phyloP scores from a whole-genome alignment of 2,888 invertebrate genomes.

The Sceliomorpha sp. region DNA sequence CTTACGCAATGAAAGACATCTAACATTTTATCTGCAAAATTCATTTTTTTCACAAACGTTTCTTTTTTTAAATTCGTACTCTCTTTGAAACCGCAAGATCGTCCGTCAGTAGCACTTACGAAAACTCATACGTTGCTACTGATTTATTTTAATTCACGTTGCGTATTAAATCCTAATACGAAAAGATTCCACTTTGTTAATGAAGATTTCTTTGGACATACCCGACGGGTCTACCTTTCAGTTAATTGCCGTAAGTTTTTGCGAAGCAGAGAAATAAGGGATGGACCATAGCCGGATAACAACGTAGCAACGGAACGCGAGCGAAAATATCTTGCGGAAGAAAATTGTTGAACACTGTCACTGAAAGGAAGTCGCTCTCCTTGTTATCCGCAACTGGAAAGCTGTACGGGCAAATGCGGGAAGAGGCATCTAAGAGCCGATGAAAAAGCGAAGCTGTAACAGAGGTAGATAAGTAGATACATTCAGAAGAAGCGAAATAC shows the following conservation, averaged over 20 bases:
- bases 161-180: slow-evolving; percentile 21
- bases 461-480: slow-evolving; percentile 44
- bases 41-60: no score
- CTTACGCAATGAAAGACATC: no score
- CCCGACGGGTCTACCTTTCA: not conserved
- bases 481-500: slow-evolving; percentile 46
- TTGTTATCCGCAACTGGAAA: slow-evolving; percentile 66
- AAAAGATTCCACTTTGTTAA: slow-evolving; percentile 42
- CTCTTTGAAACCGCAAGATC: no score
- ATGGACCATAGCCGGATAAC: slow-evolving; percentile 64
- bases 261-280: slow-evolving; percentile 34
- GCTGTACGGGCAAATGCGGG: slow-evolving; percentile 31
- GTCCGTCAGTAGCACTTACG: no score
- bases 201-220: slow-evolving; percentile 26
- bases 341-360: slow-evolving; percentile 69
- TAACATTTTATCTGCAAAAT: no score
- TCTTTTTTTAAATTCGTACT: no score
- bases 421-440: slow-evolving; percentile 47
- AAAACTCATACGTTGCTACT: no score
- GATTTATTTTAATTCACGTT: slow-evolving; percentile 18
- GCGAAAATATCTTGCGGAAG: slow-evolving; percentile 68
- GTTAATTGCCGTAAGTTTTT: slow-evolving; percentile 26
- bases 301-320: slow-evolving; percentile 72
- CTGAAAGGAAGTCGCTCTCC: slow-evolving; percentile 54
- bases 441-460: slow-evolving; percentile 44